Evolutionary conservation across 2,888 invertebrate species (phyloP).

Genomic region (Pemphredon lugubris): DNA sequence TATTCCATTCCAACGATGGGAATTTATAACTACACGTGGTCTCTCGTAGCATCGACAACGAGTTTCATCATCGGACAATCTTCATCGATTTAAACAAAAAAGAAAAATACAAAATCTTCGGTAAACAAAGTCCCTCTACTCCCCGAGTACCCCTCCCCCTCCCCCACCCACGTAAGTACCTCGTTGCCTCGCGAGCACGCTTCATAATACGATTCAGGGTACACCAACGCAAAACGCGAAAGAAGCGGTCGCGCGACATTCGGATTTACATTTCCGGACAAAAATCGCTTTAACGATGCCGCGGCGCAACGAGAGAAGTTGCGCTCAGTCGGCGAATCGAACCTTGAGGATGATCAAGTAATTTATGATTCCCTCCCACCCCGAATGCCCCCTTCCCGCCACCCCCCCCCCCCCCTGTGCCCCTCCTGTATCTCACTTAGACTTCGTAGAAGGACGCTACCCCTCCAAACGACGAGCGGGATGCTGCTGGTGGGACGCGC

Average conservation of each 20-base stretch:
- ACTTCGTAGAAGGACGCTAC: conserved; percentile 73
- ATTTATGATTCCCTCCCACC: conserved; percentile 52
- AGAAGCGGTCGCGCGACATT: conserved; percentile 2
- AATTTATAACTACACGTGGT: no score
- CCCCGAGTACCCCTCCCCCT: no score
- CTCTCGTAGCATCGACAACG: no score
- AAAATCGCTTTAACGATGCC: conserved; percentile 49
- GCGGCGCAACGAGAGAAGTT: conserved; percentile 41
- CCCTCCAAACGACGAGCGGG: conserved; percentile 75
- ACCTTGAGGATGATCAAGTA: conserved; percentile 66
- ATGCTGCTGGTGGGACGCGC: conserved; percentile 74
- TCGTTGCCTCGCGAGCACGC: no score
- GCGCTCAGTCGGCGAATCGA: conserved; percentile 57
- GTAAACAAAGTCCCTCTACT: no score
- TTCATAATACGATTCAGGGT: no score
- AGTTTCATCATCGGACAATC: no score
- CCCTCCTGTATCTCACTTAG: conserved; percentile 56
- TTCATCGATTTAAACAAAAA: no score
- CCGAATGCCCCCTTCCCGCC: conserved; percentile 3
- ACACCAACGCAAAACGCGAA: no score
- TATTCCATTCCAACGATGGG: no score
- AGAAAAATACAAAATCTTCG: no score
- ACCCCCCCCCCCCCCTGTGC: background rate
- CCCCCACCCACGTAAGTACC: no score
- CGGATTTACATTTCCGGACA: conserved; percentile 46